Percentiles rank a stretch among this genome's conserved stretches.
Evolutionary conservation across 2,113 vertebrate species (phyloP).

Genomic region (human (Homo sapiens)): GRCh38 chr7:27214501-27215000

Average conservation of each 20-base stretch:
- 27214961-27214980: neutral
- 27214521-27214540: neutral
- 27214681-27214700: neutral
- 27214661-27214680: neutral
- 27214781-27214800: neutral
- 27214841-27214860: neutral
- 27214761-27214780: neutral
- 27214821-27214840: neutral
- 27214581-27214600: neutral
- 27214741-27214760: neutral
- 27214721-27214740: neutral
- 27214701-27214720: neutral
- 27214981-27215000: neutral
- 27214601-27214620: neutral
- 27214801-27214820: neutral
- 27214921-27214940: neutral
- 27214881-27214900: neutral
- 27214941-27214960: neutral
- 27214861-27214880: neutral
- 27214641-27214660: neutral
- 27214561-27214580: neutral
- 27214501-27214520: neutral
- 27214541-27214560: neutral
- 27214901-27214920: neutral
- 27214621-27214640: neutral